Evolutionary conservation across 2,888 invertebrate species (phyloP), one percentile per base, ranked within the genome.

Genomic region (Argynnis bischoffii): DNA sequence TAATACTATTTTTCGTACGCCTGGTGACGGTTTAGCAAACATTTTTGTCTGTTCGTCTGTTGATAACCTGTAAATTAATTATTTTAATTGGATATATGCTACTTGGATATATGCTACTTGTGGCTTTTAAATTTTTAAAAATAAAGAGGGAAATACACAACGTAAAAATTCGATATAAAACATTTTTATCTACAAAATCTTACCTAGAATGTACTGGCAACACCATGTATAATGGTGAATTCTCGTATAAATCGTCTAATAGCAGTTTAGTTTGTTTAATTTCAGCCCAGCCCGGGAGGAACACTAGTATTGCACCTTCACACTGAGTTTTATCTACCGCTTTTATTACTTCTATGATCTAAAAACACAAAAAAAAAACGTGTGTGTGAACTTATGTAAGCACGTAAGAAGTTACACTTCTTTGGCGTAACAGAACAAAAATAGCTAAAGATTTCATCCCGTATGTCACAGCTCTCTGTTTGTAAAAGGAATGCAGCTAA

Each of bases 241-340:
- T 68, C 1, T 70, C 67, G 41, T 81, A 86, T 15, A 77, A 73
- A 31, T 87, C 78, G 21, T 93, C 88, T 13, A 95, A 74, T n/a
- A 93, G 59, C 16, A 84, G 85, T 60, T 92, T 88, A 0, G 95
- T 85, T 57, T 85, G 84, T 31, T 86, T 88, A 53, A 96, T 96
- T 69, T 96, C 96, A 3, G 93, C 87, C 96, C 96, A 96, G 15
- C 96, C 96, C 16, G 96, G 96, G 8, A 96, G 90, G 75, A 96
- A 96, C 54, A 95, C 95, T 59, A 96, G 86, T 75, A 96, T 95
- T 0, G 95, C 95, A 0, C 96, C 96, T 56, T 94, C 93, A 0
- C 92, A 87, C 76, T 94, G 93, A 0, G 80, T 89, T 13, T 78
- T 81, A 61, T 95, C 92, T n/a, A 96, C 93, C 71, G 94, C 93